These are phyloP conservation scores for Cybosia mesomella DNA, from an alignment of 2,888 invertebrate genomes.

Conservation along the genomic window DNA sequence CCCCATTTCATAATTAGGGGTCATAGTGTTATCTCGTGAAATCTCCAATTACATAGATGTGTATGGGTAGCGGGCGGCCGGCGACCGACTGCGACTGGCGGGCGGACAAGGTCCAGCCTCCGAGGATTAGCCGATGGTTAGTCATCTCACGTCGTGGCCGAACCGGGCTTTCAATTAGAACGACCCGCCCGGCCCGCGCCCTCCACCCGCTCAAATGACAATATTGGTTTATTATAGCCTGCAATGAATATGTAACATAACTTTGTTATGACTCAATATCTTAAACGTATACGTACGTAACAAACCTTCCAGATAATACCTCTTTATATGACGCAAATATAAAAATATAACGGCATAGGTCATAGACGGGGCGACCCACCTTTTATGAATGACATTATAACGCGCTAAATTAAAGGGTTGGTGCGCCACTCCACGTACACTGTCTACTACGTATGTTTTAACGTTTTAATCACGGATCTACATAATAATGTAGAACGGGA, in stretches of 20 bases:
- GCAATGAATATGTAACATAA: slow-evolving; percentile 68
- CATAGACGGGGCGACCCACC: slow-evolving; percentile 45
- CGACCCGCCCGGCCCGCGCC: slow-evolving; percentile 52
- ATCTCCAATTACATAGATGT: slow-evolving; percentile 80
- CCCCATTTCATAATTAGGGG: slow-evolving; percentile 74
- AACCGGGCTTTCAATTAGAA: slow-evolving; percentile 79
- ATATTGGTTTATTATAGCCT: slow-evolving; percentile 75
- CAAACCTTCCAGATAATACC: slow-evolving; percentile 37
- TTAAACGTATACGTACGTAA: slow-evolving; percentile 40
- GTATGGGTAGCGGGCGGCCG: slow-evolving; percentile 52
- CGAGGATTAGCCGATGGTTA: slow-evolving; percentile 77
- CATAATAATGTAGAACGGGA: slow-evolving; percentile 82
- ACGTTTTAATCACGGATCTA: slow-evolving; percentile 83
- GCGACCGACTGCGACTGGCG: slow-evolving; percentile 44
- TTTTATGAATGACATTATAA: slow-evolving; percentile 53
- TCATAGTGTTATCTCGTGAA: slow-evolving; percentile 83
- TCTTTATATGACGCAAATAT: slow-evolving; percentile 33
- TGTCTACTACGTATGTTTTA: slow-evolving; percentile 81
- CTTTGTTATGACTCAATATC: slow-evolving; percentile 53
- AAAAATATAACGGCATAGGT: slow-evolving; percentile 43
- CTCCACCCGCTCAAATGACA: slow-evolving; percentile 65
- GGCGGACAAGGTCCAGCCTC: slow-evolving; percentile 57
- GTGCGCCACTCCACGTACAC: slow-evolving; percentile 71
- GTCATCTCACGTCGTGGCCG: slow-evolving; percentile 82
- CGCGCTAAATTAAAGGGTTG: slow-evolving; percentile 69